Conservation (phyloP, 2,113 vertebrate genomes). For the Phrynocephalus versicolor region DNA sequence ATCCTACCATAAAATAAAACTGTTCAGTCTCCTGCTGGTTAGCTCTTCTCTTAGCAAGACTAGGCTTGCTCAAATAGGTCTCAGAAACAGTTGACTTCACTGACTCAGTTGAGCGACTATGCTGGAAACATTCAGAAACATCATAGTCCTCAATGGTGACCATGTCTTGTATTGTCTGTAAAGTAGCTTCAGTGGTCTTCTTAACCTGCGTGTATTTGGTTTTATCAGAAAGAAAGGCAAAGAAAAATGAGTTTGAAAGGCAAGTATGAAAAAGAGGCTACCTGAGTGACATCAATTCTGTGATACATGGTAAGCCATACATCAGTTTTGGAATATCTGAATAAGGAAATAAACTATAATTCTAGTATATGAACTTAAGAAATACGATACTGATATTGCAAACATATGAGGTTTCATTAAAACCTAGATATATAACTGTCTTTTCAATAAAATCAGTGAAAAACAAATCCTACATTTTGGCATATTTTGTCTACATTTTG, state of each 20-base stretch:
- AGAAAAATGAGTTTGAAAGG: constrained; percentile 30
- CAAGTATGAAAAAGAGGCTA: constrained; percentile 19
- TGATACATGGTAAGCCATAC: no score
- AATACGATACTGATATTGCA: not conserved
- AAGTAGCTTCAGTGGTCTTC: constrained; percentile 96
- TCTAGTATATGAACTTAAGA: not conserved
- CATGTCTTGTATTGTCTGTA: constrained; percentile 98
- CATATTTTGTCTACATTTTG: no score
- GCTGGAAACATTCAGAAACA: constrained; percentile 97
- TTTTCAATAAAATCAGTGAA: no score
- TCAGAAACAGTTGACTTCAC: constrained; percentile 96
- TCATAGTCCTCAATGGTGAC: constrained; percentile 98
- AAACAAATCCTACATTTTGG: no score
- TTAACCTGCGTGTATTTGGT: constrained; percentile 81
- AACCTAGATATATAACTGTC: not conserved
- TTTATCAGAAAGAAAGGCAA: constrained; percentile 28
- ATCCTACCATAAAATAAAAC: constrained; percentile 96
- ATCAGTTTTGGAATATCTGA: not conserved
- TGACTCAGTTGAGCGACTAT: constrained; percentile 96
- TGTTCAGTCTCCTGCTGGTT: constrained; percentile 99
- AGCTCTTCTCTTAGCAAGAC: constrained; percentile 95
- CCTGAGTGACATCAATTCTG: constrained; percentile 1
- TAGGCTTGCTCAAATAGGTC: constrained; percentile 96
- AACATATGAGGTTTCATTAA: not conserved
- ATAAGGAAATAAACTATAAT: not conserved